Conservation (phyloP, 2,113 vertebrate species). For the Merops nubicus region DNA sequence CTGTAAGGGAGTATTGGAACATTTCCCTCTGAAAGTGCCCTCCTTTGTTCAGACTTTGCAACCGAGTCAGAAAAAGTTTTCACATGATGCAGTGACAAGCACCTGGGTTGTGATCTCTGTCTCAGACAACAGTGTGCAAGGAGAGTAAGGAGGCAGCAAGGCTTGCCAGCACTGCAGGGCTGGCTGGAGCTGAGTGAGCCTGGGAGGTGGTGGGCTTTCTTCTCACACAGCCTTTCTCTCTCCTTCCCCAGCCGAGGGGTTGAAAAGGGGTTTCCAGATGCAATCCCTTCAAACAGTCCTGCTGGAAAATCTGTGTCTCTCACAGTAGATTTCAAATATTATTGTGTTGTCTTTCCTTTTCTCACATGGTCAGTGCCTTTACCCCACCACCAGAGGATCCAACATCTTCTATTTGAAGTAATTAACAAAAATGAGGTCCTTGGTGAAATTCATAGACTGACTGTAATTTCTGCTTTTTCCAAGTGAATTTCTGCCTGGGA, state of each 20-base stretch:
- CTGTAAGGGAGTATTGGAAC: neutral
- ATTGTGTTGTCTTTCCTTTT: neutral
- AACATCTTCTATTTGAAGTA: neutral
- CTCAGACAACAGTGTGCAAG: neutral
- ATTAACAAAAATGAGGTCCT: constrained; percentile 13
- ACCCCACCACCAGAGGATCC: neutral
- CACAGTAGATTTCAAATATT: neutral
- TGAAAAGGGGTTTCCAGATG: neutral
- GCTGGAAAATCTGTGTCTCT: neutral
- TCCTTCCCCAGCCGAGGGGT: neutral
- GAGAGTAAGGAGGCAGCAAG: neutral
- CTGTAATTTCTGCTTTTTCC: neutral
- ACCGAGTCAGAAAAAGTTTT: neutral
- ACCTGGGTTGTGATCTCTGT: neutral
- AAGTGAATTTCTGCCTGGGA: neutral
- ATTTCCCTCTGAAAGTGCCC: neutral
- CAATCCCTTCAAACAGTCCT: neutral
- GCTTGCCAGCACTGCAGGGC: neutral
- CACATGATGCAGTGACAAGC: neutral
- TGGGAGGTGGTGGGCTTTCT: accelerated
- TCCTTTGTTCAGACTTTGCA: neutral
- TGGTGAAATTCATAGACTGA: neutral
- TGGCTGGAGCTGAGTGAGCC: neutral
- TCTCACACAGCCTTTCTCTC: neutral
- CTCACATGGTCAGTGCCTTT: neutral